These are phyloP conservation scores for Sesamia nonagrioides DNA, from an alignment of 1,140 invertebrate species.

Conservation along the genomic window DNA sequence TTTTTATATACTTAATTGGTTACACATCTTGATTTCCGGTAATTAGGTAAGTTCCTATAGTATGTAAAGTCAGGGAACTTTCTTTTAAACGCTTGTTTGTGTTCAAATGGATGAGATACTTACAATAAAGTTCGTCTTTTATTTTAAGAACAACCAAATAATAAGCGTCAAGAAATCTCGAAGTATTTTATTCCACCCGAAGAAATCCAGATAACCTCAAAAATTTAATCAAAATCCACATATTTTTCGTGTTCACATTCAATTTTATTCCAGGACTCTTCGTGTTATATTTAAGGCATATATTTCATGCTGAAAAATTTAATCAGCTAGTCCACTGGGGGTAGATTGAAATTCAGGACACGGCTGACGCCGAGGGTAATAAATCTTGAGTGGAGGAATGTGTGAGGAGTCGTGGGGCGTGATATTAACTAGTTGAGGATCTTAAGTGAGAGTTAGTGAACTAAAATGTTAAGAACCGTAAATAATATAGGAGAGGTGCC, in stretches of 20 bases:
- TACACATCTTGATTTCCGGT: too few species aligned
- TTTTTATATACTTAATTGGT: too few species aligned
- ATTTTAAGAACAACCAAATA: too few species aligned
- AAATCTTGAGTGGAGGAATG: constrained; percentile 47
- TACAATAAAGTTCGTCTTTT: too few species aligned
- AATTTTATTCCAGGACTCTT: constrained; percentile 26
- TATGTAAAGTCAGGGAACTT: too few species aligned
- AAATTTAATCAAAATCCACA: constrained; percentile 22
- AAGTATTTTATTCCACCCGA: not conserved
- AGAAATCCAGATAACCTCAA: not conserved
- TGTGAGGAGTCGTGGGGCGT: constrained; percentile 32
- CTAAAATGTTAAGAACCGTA: not conserved
- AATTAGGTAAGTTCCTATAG: too few species aligned
- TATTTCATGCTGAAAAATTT: constrained; percentile 56
- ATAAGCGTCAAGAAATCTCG: not conserved
- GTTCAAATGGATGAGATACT: too few species aligned
- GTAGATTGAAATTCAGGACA: constrained; percentile 57
- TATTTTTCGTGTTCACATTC: constrained; percentile 22
- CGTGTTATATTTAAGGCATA: constrained; percentile 40
- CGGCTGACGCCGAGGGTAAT: constrained; percentile 42
- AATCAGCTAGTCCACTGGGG: constrained; percentile 50
- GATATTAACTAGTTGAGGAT: constrained; percentile 32
- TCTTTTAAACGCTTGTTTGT: too few species aligned
- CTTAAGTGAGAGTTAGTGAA: constrained; percentile 1
- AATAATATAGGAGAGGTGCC: not conserved